Base-by-base conservation (phyloP, 2,113 vertebrate species). In the Acrocephalus arundinaceus region DNA sequence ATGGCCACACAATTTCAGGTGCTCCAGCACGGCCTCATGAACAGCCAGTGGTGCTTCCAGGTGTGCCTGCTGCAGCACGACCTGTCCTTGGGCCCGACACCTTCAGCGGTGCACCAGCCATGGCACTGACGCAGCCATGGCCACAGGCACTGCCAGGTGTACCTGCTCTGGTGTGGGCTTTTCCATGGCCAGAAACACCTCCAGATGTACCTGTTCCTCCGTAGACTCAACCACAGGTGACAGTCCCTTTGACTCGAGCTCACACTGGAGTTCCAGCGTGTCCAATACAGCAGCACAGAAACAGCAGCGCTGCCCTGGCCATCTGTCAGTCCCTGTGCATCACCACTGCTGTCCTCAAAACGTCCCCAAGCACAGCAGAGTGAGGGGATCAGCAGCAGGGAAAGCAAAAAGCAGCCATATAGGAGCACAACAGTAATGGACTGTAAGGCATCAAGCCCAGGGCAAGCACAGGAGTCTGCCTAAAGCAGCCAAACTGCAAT, bases 221-320 rank as follows among this genome's bases (percentile, higher is more conserved):
- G 0, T 30, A 49, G 31, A 6, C 22, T 13, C 31, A 37, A 2
- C 15, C 49, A 17, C 8, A 28, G 18, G 18, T 33, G 13, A 2
- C 48, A 49, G 27, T 37, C 63, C 5, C 31, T 62, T 4, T 54
- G 72, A 8, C 17, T n/a, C 0, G 0, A 9, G 70, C 6, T 31
- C 43, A 23, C 27, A 3, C 5, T 66, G 59, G 17, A 37, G 9
- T 25, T 65, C 17, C 22, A 21, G 17, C 0, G 0, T 57, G 58
- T 43, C 49, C 49, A 35, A 21, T 18, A 4, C 14, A 43, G 58
- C 17, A 28, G 49, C 41, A 65, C 58, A 79, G 62, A 17, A 49
- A 13, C 43, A 49, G 15, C 43, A 58, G 18, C 0, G 0, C 13
- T 66, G 18, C 27, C 18, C 31, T 0, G 1, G 10, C 35, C 41